These are phyloP conservation scores for Rana temporaria DNA, from an alignment of 2,113 vertebrate species.

Conservation along the genomic window DNA sequence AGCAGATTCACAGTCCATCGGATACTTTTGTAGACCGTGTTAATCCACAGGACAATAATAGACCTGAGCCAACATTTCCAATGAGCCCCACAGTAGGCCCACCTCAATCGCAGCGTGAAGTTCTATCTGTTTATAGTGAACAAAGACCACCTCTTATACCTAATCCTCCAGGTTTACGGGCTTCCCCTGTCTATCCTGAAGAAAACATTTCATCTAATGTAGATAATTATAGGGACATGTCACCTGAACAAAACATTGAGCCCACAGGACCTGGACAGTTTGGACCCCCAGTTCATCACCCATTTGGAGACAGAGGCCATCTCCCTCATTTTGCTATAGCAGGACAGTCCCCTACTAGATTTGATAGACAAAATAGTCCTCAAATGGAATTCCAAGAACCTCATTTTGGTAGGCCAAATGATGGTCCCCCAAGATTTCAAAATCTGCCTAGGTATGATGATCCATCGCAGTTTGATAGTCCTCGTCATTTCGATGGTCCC, in stretches of 20 bases:
- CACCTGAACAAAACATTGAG: constrained; percentile 76
- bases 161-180: constrained; percentile 78
- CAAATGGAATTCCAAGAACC: constrained; percentile 74
- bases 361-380: constrained; percentile 77
- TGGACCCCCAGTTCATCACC: constrained; percentile 75
- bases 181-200: constrained; percentile 74
- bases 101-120: constrained; percentile 63
- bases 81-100: constrained; percentile 66
- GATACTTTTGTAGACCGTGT: constrained; percentile 65
- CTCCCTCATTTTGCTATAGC: constrained; percentile 78
- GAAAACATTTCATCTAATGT: constrained; percentile 66
- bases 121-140: constrained; percentile 74
- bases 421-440: constrained; percentile 72
- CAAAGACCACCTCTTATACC: constrained; percentile 70
- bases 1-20: constrained; percentile 63
- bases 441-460: constrained; percentile 64
- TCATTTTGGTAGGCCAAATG: constrained; percentile 78
- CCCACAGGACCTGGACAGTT: constrained; percentile 81
- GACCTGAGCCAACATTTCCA: constrained; percentile 66
- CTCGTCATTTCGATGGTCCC: constrained; percentile 73
- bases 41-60: constrained; percentile 70
- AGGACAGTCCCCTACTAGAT: constrained; percentile 77
- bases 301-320: constrained; percentile 79
- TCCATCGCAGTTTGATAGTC: constrained; percentile 64
- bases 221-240: constrained; percentile 79